Evolutionary conservation across 2,113 vertebrate genomes (phyloP).

Genomic region (Todiramphus chloris): DNA sequence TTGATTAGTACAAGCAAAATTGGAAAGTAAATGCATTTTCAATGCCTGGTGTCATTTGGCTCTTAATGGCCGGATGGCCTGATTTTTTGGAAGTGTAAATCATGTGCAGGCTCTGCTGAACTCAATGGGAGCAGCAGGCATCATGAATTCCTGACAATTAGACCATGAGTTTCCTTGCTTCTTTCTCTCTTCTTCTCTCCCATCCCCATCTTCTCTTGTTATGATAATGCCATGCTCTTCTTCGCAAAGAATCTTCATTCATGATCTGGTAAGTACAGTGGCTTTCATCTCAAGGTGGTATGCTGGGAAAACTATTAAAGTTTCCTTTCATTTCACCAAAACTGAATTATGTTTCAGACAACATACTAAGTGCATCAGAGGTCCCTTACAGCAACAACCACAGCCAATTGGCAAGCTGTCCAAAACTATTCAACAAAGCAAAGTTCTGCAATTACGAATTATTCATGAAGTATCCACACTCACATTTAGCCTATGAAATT

Average conservation of each 20-base stretch:
- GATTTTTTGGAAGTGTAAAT: not conserved
- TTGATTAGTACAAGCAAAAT: slow-evolving; percentile 61
- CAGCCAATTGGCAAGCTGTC: not conserved
- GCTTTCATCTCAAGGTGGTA: slow-evolving; percentile 63
- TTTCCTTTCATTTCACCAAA: slow-evolving; percentile 56
- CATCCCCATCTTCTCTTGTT: not conserved
- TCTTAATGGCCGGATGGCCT: not conserved
- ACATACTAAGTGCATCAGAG: slow-evolving; percentile 31
- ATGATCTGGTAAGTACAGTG: slow-evolving; percentile 46
- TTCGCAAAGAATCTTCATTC: slow-evolving; percentile 48
- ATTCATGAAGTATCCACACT: slow-evolving; percentile 22
- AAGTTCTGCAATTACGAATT: not conserved
- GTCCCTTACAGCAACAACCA: not conserved
- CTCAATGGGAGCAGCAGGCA: not conserved
- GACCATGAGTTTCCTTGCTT: not conserved
- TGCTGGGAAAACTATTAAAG: slow-evolving; percentile 52
- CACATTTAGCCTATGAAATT: slow-evolving; percentile 39
- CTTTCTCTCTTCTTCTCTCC: not conserved
- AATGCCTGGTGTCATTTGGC: not conserved
- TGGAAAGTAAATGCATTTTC: slow-evolving; percentile 41
- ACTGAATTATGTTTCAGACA: slow-evolving; percentile 45
- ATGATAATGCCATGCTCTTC: slow-evolving; percentile 49
- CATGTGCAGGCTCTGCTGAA: not conserved
- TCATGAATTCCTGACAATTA: not conserved
- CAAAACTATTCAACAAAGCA: slow-evolving; percentile 25